Evolutionary conservation across 2,113 vertebrate species (phyloP).

Genomic region (Dolichotis patagonum): DNA sequence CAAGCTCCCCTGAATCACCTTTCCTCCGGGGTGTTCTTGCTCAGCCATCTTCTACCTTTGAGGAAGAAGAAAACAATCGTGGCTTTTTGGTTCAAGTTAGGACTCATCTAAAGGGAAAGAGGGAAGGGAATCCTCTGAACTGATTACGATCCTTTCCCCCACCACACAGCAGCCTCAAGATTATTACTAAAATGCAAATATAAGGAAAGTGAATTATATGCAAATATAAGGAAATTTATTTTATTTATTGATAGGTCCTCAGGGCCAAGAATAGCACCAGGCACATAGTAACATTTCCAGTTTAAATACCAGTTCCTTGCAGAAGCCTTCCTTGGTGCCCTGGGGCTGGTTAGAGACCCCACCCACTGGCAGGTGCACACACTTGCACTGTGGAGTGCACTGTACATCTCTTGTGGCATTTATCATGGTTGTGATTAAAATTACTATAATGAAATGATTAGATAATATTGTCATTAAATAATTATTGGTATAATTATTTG

Average conservation of each 20-base stretch:
- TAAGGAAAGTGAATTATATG: not conserved
- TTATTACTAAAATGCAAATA: conserved; percentile 16
- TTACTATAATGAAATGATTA: not conserved
- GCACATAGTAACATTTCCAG: not conserved
- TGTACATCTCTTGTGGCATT: not conserved
- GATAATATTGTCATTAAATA: conserved; percentile 2
- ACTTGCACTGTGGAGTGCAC: not conserved
- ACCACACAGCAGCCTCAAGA: not conserved
- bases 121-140: not conserved
- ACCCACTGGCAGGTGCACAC: not conserved
- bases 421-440: not conserved
- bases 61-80: not conserved
- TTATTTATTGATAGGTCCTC: not conserved
- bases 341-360: not conserved
- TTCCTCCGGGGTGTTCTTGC: not conserved
- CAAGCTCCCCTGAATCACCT: not conserved
- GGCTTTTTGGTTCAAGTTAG: conserved; percentile 1
- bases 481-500: not conserved
- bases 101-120: not conserved
- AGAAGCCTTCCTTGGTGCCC: not conserved
- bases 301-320: not conserved
- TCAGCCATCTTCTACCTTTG: not conserved
- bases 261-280: not conserved
- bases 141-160: not conserved
- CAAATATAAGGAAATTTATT: not conserved